Base-by-base conservation (phyloP, 2,113 vertebrate species). In the Podarcis cretensis region DNA sequence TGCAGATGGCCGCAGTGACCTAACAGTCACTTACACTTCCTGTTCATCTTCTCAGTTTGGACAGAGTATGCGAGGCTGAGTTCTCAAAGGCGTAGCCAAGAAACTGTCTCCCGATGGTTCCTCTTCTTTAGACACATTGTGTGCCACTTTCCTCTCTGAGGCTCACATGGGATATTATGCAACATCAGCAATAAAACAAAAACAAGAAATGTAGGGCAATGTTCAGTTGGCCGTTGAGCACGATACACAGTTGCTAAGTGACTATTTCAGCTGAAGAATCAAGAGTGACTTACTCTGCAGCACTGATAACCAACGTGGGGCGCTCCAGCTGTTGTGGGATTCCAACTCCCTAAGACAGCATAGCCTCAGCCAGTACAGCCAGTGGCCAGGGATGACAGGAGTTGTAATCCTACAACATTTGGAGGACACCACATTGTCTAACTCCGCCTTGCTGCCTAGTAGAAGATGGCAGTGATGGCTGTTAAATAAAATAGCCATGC, bases 1-100 rank as follows among this genome's bases (percentile, higher is more conserved):
- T 89, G 91, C 90, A 89, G 89, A 79, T 84, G 90, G 20, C 54
- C 82, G 77, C 88, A 90, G 87, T 88, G 86, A 80, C 59, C 92
- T 87, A 83, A 71, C 84, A 87, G 89, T 89, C 92, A 93, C 93
- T 96, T 96, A 95, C 95, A 95, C 94, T 96, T 96, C 95, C 95
- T 93, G 83, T 92, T 91, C 84, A 73, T 89, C 89, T 84, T 63
- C 92, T 90, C 74, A 48, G 89, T 69, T 54, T 71, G 1, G 74
- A 85, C 88, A 92, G 73, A 68, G 1, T 68, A 13, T 82, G 25
- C 48, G 12, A 43, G 88, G 87, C 35, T 92, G 93, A 94, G 94
- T 93, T 93, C 89, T 94, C 92, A 93, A 85, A 74, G 68, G 88
- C 87, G 92, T 87, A 89, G 95, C 86, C 89, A 93, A 94, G 92